These are phyloP conservation scores for Ennomos fuscantarius DNA, from an alignment of 2,888 invertebrate genomes.

Conservation along the genomic window DNA sequence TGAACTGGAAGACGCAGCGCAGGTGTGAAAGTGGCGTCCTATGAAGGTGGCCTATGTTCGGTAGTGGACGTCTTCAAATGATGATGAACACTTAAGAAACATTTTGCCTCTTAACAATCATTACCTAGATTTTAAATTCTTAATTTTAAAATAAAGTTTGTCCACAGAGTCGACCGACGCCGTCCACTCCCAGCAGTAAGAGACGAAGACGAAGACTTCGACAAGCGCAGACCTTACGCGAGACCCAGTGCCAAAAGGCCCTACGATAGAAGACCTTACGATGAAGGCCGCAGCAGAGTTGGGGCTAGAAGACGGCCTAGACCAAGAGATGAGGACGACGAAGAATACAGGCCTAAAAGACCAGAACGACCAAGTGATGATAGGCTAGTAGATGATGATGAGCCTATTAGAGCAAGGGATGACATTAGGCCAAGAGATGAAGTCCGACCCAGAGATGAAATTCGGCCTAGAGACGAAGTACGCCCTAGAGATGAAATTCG, in stretches of 20 bases:
- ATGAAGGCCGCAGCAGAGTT: slow-evolving; percentile 47
- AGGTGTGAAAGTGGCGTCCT: too few relatives aligned
- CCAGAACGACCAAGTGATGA: slow-evolving; percentile 45
- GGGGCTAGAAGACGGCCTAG: slow-evolving; percentile 55
- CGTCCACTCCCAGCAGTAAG: slow-evolving; percentile 65
- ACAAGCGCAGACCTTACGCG: slow-evolving; percentile 22
- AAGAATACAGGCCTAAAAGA: slow-evolving; percentile 50
- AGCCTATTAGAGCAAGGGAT: slow-evolving; percentile 39
- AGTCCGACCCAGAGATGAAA: slow-evolving; percentile 42
- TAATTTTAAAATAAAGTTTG: background rate
- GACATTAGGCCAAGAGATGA: slow-evolving; percentile 43
- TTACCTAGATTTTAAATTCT: too few relatives aligned
- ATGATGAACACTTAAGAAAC: too few relatives aligned
- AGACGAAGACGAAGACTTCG: slow-evolving; percentile 65
- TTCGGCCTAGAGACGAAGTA: slow-evolving; percentile 40
- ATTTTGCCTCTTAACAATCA: too few relatives aligned
- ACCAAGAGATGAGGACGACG: slow-evolving; percentile 67
- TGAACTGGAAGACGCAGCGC: too few relatives aligned
- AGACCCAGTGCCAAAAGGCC: slow-evolving; percentile 69
- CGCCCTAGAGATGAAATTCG: slow-evolving; percentile 45
- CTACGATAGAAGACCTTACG: slow-evolving; percentile 65
- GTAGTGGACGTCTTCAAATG: too few relatives aligned
- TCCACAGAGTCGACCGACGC: slow-evolving; percentile 67
- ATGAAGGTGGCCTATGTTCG: too few relatives aligned
- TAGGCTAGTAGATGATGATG: slow-evolving; percentile 40